Conservation (phyloP, 2,888 invertebrate genomes). For the Meta bourneti region DNA sequence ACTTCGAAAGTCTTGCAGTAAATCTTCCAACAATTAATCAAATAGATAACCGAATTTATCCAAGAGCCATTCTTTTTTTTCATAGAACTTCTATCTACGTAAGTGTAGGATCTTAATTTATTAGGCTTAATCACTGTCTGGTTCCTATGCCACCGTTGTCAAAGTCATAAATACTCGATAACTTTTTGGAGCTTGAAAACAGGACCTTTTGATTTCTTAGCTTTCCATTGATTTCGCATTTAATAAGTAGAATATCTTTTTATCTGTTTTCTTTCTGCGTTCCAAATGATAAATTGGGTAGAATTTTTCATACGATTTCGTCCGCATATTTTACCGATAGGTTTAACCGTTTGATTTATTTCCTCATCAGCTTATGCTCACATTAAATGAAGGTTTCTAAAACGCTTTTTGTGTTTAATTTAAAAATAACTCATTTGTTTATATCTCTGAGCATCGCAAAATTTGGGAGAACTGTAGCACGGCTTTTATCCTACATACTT, state of each 20-base stretch:
- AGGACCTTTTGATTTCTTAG: background rate
- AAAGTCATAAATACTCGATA: background rate
- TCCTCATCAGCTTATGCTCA: background rate
- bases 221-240: background rate
- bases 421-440: too few species aligned
- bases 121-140: background rate
- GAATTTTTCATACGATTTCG: background rate
- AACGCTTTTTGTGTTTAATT: too few species aligned
- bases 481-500: too few species aligned
- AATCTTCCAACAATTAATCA: background rate
- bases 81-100: background rate
- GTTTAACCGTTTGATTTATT: background rate
- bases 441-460: too few species aligned
- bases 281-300: background rate
- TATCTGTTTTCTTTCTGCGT: background rate
- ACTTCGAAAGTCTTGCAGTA: background rate
- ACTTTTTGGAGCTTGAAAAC: background rate
- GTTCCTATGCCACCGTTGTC: background rate
- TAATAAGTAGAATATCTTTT: background rate
- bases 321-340: background rate
- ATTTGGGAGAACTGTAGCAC: too few species aligned
- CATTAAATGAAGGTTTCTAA: background rate
- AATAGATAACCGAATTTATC: slow-evolving; percentile 1
- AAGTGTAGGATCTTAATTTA: background rate
- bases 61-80: background rate